These are phyloP conservation scores for Tribolium freemani DNA, from an alignment of 2,888 invertebrate species.

Conservation along the genomic window DNA sequence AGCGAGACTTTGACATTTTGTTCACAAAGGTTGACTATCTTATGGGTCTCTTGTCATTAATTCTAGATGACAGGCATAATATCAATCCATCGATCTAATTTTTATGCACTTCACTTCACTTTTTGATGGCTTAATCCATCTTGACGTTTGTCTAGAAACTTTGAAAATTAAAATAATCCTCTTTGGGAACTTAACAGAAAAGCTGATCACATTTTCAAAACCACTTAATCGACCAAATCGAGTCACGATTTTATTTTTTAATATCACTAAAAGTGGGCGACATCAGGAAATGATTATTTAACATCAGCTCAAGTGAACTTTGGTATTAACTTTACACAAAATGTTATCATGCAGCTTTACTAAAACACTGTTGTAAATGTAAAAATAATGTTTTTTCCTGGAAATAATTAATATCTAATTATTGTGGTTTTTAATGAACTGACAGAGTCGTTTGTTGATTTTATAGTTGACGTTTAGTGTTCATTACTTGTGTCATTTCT, in stretches of 20 bases:
- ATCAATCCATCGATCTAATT: slow-evolving; percentile 56
- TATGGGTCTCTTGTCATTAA: slow-evolving; percentile 47
- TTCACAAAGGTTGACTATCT: slow-evolving; percentile 42
- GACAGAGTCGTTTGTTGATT: not conserved
- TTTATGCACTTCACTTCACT: slow-evolving; percentile 55
- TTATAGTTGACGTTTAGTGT: not conserved
- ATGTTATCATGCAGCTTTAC: not conserved
- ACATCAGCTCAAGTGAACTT: not conserved
- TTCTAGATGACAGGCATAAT: slow-evolving; percentile 52
- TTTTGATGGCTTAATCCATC: slow-evolving; percentile 46
- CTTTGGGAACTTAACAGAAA: slow-evolving; percentile 30
- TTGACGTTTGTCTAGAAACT: slow-evolving; percentile 47
- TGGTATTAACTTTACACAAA: not conserved
- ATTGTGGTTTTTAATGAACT: not conserved
- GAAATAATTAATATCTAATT: slow-evolving; percentile 3
- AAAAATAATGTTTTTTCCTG: slow-evolving; percentile 14
- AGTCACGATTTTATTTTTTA: slow-evolving; percentile 4
- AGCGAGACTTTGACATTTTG: slow-evolving; percentile 39
- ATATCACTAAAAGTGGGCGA: not conserved
- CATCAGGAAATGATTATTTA: not conserved
- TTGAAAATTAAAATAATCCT: slow-evolving; percentile 41
- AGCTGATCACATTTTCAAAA: slow-evolving; percentile 24
- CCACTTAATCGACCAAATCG: slow-evolving; percentile 21
- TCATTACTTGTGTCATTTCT: not conserved
- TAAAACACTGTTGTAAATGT: not conserved